Evolutionary conservation across 1,140 invertebrate genomes (phyloP).

Genomic region (Aphis gossypii): DNA sequence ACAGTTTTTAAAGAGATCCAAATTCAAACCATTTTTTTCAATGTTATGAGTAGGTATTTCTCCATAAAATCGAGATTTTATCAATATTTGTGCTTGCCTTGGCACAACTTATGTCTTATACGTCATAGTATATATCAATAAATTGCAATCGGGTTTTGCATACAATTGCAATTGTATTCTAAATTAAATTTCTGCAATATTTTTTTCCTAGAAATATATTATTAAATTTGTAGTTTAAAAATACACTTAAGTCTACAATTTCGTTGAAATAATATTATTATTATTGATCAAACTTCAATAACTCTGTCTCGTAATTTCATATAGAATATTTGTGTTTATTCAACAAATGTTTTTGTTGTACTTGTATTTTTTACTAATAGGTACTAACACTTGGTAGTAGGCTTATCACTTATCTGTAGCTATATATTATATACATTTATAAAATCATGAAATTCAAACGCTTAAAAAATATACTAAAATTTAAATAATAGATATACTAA

Average conservation of each 20-base stretch:
- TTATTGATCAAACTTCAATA: neutral
- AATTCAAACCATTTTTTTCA: neutral
- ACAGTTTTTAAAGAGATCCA: neutral
- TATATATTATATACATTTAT: too few species aligned
- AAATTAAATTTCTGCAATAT: neutral
- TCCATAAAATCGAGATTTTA: neutral
- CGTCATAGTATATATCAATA: too few species aligned
- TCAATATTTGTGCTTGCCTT: neutral
- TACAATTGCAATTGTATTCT: too few species aligned
- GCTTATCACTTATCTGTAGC: too few species aligned
- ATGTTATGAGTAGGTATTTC: neutral
- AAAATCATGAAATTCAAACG: too few species aligned
- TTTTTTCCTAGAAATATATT: neutral
- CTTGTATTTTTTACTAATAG: too few species aligned
- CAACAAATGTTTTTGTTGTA: neutral
- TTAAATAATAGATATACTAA: neutral
- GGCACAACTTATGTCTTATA: too few species aligned
- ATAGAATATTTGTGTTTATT: neutral
- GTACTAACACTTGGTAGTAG: too few species aligned
- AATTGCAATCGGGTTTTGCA: too few species aligned
- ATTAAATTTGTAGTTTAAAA: neutral
- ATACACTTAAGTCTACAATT: neutral
- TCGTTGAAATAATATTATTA: neutral
- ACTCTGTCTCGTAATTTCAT: neutral
- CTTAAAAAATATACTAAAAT: neutral